Percentiles rank a stretch among this genome's conserved stretches.
These are phyloP conservation scores for Onychomys torridus DNA, from an alignment of 2,797 vertebrate genomes.

Conservation along the genomic window DNA sequence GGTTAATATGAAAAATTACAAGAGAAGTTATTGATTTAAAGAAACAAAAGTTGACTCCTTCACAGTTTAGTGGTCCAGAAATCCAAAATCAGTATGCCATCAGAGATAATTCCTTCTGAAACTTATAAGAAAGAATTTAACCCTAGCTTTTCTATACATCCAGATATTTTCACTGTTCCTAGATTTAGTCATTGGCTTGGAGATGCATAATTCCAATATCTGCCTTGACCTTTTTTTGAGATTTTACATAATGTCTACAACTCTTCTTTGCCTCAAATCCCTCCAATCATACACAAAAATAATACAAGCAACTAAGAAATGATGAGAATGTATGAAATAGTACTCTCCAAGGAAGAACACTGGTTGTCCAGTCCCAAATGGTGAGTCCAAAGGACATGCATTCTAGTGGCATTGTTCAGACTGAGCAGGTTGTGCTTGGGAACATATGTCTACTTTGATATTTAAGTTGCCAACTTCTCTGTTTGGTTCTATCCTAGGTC, in stretches of 20 bases:
- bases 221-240: neutral
- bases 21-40: neutral
- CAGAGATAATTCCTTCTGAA: neutral
- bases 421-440: neutral
- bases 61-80: neutral
- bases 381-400: neutral
- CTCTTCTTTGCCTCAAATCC: neutral
- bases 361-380: neutral
- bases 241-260: neutral
- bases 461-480: neutral
- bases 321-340: neutral
- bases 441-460: neutral
- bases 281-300: neutral
- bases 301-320: neutral
- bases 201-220: neutral
- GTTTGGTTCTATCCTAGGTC: neutral
- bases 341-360: neutral
- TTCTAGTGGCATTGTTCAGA: neutral
- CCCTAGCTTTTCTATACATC: neutral
- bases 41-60: neutral
- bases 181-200: neutral
- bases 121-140: neutral
- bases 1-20: neutral
- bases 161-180: neutral
- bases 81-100: neutral